Evolutionary conservation across 1,140 invertebrate genomes (phyloP).

Genomic region (Eueides isabella): DNA sequence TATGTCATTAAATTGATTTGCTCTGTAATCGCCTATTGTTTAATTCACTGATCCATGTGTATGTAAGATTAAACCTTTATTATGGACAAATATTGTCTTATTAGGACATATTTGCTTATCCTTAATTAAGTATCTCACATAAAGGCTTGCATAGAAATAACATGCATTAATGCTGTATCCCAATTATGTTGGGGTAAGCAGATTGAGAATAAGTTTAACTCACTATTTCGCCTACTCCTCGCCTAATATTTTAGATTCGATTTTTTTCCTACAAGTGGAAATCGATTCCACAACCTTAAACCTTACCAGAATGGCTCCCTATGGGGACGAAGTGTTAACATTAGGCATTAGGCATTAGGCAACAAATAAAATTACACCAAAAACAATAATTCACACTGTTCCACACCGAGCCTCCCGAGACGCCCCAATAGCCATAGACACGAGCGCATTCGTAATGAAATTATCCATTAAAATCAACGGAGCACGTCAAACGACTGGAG

Average conservation of each 20-base stretch:
- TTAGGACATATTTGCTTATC: background rate
- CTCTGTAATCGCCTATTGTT: conserved; percentile 44
- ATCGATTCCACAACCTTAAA: no score
- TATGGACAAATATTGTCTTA: background rate
- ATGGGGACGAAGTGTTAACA: no score
- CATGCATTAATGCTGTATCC: background rate
- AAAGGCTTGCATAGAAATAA: background rate
- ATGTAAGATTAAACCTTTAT: conserved; percentile 20
- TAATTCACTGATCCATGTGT: conserved; percentile 33
- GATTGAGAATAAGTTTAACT: no score
- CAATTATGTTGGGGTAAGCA: no score
- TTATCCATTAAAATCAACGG: conserved; percentile 61
- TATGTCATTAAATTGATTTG: conserved; percentile 30
- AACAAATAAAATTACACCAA: background rate
- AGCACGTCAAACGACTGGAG: conserved; percentile 58
- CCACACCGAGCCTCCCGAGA: background rate
- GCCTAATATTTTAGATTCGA: no score
- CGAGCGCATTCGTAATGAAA: conserved; percentile 48
- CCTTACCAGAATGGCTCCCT: no score
- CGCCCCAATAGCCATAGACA: conserved; percentile 12
- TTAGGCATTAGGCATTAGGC: no score
- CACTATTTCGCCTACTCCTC: no score
- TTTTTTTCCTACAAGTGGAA: no score
- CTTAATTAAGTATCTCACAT: background rate
- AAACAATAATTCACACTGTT: background rate